Evolutionary conservation across 2,113 vertebrate genomes (phyloP).

Genomic region (Ptilorrhoa leucosticta): DNA sequence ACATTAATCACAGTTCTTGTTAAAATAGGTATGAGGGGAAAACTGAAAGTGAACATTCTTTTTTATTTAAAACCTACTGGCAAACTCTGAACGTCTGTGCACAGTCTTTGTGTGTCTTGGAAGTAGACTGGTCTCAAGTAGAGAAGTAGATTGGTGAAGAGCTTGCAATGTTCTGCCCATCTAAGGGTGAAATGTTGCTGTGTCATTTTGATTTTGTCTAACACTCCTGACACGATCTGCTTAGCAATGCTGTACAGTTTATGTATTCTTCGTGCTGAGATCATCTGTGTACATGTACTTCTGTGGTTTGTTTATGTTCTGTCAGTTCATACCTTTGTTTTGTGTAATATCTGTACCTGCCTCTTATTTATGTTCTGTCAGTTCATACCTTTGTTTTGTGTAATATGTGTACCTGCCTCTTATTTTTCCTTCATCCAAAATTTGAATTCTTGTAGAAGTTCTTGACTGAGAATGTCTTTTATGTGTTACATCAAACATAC

Average conservation of each 20-base stretch:
- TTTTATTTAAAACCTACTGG: background rate
- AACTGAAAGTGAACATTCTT: accelerated
- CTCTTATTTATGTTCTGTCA: background rate
- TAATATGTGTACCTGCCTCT: background rate
- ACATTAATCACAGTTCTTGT: background rate
- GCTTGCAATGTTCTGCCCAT: background rate
- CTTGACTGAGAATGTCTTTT: conserved; percentile 38
- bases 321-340: background rate
- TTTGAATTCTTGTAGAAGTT: conserved; percentile 20
- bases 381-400: background rate
- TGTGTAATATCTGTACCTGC: background rate
- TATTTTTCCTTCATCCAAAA: conserved; percentile 41
- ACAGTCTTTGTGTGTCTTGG: background rate
- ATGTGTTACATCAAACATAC: conserved; percentile 38
- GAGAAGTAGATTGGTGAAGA: background rate
- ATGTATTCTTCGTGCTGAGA: background rate
- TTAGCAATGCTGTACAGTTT: background rate
- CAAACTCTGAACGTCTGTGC: background rate
- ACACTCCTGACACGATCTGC: background rate
- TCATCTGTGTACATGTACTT: background rate
- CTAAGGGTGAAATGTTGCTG: background rate
- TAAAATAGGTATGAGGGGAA: background rate
- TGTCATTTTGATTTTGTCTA: background rate
- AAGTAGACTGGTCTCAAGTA: background rate
- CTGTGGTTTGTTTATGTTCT: background rate